Base-by-base conservation (phyloP, 1,140 invertebrate genomes). In the Steinernema khuongi region DNA sequence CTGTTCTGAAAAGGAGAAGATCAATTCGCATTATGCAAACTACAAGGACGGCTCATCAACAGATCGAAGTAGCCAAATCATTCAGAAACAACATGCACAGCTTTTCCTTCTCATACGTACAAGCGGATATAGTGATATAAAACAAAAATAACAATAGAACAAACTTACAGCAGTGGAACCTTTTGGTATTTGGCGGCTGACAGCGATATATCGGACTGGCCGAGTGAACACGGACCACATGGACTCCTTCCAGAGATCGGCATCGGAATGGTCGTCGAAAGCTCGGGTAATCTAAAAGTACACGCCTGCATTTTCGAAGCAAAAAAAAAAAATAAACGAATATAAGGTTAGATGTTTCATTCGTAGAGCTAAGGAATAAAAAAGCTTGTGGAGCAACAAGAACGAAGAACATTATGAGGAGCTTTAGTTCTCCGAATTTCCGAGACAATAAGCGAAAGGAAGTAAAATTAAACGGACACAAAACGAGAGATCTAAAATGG, bases 121-220 rank as follows among this genome's bases (percentile, higher is more conserved):
- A 75, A 1, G 71, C n/a, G 31, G 28, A 71, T n/a, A 71, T 68
- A 18, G 17, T 67, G 18, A 17, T 14, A 14, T 67, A 67, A 67
- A 17, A 67, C 22, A 70, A 22, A 44, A 22, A 31, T 60, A 26
- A 1, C 2, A 70, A 70, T 1, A 29, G 1, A 68, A 26, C 67
- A 31, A 7, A 77, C 32, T 70, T 75, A 77, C 75, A 43, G 41
- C 50, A n/a, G 73, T 77, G n/a, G 68, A 67, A 1, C 71, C 50
- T 26, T 77, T 72, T 1, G 75, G 75, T 7, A 77, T 69, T 60
- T 77, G 73, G 1, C 77, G 71, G n/a, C 74, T 77, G 1, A 78
- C 66, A 36, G 69, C 70, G 18, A 77, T 44, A 26, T 77, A 77
- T 18, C 76, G 67, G 19, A 77, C 74, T 19, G 70, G 76, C 2